These are phyloP conservation scores for Antheraea pernyi DNA, from an alignment of 1,140 invertebrate genomes.

Conservation along the genomic window DNA sequence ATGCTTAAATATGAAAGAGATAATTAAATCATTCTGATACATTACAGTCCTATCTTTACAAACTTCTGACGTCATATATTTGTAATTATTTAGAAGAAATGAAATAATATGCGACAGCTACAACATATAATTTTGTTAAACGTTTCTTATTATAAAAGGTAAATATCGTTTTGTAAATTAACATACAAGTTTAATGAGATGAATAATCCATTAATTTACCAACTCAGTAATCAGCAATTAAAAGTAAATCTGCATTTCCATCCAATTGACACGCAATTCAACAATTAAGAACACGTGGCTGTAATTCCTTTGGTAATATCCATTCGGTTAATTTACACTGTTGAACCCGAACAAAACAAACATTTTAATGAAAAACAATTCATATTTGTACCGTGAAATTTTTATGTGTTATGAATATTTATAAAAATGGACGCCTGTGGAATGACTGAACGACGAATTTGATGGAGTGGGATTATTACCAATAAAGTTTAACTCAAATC, in stretches of 20 bases:
- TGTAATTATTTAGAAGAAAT: too few species aligned
- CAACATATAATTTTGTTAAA: too few species aligned
- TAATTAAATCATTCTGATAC: too few species aligned
- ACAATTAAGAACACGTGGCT: conserved; percentile 25
- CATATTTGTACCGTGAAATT: neutral
- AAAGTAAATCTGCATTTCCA: conserved; percentile 17
- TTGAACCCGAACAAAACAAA: conserved; percentile 9
- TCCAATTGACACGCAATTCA: conserved; percentile 22
- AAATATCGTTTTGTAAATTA: neutral
- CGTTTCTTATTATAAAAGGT: too few species aligned
- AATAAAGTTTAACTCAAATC: too few species aligned
- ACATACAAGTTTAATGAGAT: neutral
- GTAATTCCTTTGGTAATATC: conserved; percentile 20
- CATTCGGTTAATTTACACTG: conserved; percentile 8
- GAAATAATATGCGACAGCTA: too few species aligned
- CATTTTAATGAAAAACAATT: conserved; percentile 9
- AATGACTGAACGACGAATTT: neutral
- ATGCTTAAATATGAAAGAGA: too few species aligned
- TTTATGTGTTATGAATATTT: conserved; percentile 4
- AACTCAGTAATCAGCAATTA: conserved; percentile 17
- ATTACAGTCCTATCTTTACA: too few species aligned
- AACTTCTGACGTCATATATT: too few species aligned
- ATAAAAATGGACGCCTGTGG: neutral
- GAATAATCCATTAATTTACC: neutral
- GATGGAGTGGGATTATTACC: neutral